Evolutionary conservation across 2,113 vertebrate species (phyloP).

Genomic region (Ailurus styani): DNA sequence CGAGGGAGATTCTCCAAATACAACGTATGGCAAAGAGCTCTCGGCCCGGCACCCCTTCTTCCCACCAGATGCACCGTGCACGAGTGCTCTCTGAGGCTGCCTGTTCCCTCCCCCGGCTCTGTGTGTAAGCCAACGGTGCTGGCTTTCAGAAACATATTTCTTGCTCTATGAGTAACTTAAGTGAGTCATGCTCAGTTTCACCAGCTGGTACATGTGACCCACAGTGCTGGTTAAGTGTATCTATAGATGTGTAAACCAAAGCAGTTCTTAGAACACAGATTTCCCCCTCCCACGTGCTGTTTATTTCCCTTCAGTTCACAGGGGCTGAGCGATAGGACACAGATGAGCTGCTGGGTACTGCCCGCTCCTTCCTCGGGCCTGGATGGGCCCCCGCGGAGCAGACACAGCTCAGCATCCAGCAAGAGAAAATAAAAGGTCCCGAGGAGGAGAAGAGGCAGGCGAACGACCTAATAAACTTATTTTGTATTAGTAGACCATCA

Average conservation of each 20-base stretch:
- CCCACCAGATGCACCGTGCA: neutral
- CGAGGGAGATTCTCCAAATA: neutral
- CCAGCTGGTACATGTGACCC: constrained; percentile 57
- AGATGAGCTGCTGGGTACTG: neutral
- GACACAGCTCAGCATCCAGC: neutral
- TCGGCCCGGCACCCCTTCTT: neutral
- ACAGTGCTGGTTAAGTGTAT: constrained; percentile 26
- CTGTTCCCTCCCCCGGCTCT: neutral
- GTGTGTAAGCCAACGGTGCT: constrained; percentile 69
- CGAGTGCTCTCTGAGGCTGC: constrained; percentile 40
- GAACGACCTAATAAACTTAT: neutral
- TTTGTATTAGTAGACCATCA: neutral
- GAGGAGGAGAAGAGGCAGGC: neutral
- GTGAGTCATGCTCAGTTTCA: constrained; percentile 76
- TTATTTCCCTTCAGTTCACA: neutral
- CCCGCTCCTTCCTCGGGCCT: neutral
- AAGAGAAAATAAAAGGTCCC: neutral
- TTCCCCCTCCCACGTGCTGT: constrained; percentile 26
- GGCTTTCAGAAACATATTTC: constrained; percentile 70
- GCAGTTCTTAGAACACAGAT: constrained; percentile 22
- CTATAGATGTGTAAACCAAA: constrained; percentile 74
- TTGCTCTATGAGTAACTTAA: constrained; percentile 76
- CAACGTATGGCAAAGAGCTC: neutral
- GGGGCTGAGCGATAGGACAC: neutral
- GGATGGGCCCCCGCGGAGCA: neutral